Evolutionary conservation across 1,140 invertebrate genomes (phyloP).

Genomic region (Plectrocnemia conspersa): DNA sequence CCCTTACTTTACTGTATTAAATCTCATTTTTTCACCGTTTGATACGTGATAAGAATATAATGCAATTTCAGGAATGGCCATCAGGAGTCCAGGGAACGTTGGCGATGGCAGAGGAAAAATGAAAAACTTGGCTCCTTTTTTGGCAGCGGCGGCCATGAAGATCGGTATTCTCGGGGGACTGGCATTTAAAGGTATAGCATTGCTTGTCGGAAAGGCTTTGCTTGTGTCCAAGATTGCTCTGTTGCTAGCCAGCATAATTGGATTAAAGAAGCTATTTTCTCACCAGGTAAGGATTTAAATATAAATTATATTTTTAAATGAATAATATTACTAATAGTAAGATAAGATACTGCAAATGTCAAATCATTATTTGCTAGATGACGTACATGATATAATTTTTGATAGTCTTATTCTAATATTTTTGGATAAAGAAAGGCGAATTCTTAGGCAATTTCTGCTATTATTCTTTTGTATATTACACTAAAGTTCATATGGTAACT

Average conservation of each 20-base stretch:
- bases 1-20: no score
- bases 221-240: conserved; percentile 78
- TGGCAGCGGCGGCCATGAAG: conserved; percentile 73
- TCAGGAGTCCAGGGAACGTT: conserved; percentile 56
- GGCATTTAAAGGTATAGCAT: conserved; percentile 72
- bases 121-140: conserved; percentile 67
- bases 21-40: not conserved
- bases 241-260: conserved; percentile 71
- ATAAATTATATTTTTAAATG: no score
- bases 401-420: no score
- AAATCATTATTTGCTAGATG: no score
- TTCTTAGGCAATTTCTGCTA: no score
- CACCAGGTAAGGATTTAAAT: conserved; percentile 48
- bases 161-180: conserved; percentile 72
- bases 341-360: no score
- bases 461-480: no score
- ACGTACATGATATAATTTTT: no score
- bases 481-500: no score
- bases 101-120: conserved; percentile 64
- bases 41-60: not conserved
- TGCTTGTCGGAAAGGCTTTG: conserved; percentile 77
- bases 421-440: no score
- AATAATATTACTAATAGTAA: no score
- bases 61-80: conserved; percentile 55
- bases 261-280: conserved; percentile 75